Conservation (phyloP, 2,888 invertebrate genomes). For the Patella caerulea region DNA sequence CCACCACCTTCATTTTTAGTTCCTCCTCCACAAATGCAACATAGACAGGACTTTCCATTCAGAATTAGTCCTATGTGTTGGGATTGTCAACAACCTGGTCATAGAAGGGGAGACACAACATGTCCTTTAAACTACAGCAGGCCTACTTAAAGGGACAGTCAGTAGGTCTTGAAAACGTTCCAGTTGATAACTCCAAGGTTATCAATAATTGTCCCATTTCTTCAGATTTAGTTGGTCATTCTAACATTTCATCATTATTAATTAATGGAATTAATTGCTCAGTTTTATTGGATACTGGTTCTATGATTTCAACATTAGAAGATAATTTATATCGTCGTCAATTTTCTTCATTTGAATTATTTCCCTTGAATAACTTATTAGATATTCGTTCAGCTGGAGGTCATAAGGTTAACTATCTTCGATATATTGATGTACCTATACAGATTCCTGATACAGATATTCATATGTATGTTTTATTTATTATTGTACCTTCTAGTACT, state of each 20-base stretch:
- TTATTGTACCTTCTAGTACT: not conserved
- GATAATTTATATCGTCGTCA: not conserved
- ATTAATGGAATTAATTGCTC: not conserved
- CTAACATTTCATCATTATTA: not conserved
- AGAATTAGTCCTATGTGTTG: not conserved
- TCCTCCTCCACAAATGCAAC: no score
- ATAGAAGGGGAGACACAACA: not conserved
- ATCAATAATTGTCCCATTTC: constrained; percentile 1
- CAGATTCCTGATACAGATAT: not conserved
- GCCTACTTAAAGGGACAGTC: constrained; percentile 3
- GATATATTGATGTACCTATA: not conserved
- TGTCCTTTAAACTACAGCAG: constrained; percentile 1
- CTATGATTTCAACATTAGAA: not conserved
- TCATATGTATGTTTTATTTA: not conserved
- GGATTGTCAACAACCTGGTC: not conserved
- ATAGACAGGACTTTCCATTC: no score
- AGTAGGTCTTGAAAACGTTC: not conserved
- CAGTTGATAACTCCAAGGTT: not conserved
- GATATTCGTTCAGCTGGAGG: not conserved
- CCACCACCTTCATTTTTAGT: no score
- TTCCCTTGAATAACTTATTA: not conserved
- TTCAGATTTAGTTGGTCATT: not conserved
- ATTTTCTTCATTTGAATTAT: not conserved
- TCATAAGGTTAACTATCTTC: not conserved
- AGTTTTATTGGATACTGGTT: not conserved